A percentile compares a stretch with the other conserved stretches of the same genome.
Conservation (phyloP, 1,140 invertebrate genomes). For the Melanaphis sacchari region DNA sequence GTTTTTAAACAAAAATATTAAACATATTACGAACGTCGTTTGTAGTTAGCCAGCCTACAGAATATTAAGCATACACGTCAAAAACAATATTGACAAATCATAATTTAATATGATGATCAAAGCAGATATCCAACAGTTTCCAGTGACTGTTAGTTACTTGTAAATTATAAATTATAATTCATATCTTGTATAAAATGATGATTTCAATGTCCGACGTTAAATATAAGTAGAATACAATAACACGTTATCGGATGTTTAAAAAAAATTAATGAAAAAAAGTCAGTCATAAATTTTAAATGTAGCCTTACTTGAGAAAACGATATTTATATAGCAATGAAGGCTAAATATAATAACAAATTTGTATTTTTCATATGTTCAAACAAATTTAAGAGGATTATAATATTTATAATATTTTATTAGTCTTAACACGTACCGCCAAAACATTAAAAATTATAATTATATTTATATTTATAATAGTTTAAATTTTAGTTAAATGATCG, state of each 20-base stretch:
- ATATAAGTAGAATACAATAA: not conserved
- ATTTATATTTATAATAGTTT: too few relatives aligned
- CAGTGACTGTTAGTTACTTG: not conserved
- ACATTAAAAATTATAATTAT: too few relatives aligned
- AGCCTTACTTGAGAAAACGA: not conserved
- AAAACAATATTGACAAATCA: not conserved
- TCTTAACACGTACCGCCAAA: not conserved
- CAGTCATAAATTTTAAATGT: not conserved
- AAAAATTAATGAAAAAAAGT: not conserved
- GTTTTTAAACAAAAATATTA: not conserved
- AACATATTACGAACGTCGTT: not conserved
- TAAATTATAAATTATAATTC: too few relatives aligned
- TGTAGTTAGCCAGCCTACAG: not conserved
- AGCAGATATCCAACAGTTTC: not conserved
- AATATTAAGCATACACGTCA: not conserved
- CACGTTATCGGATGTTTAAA: not conserved
- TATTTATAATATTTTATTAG: not conserved
- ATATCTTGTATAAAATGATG: not conserved
- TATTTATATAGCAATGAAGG: not conserved
- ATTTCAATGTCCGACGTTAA: not conserved
- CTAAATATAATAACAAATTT: not conserved
- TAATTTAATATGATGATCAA: conserved; percentile 8
- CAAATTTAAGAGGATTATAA: not conserved
- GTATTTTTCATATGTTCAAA: not conserved
- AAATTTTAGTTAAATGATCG: too few relatives aligned